Evolutionary conservation across 2,888 invertebrate species (phyloP), one percentile per base, ranked within the genome.

Genomic region (Megalurothrips usitatus): DNA sequence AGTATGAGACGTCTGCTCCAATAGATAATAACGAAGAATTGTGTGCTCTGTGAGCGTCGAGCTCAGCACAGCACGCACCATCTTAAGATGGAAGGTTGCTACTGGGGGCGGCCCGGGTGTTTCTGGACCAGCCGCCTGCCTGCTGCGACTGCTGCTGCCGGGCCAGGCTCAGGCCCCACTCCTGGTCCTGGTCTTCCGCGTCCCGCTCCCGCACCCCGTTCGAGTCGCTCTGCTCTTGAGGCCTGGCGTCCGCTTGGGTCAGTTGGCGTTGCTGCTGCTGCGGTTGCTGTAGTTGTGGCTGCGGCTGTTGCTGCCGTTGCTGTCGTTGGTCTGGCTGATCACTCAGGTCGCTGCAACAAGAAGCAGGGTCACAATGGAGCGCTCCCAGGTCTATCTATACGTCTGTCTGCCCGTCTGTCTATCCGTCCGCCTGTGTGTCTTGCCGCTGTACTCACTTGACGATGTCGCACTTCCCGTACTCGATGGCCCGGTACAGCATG

Each of bases 401-500:
- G 49, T 49, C n/a, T n/a, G n/a, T n/a, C n/a, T n/a, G n/a, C n/a
- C n/a, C n/a, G 49, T 49, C 14, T 49, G 49, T 49, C 14, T 14
- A 49, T 14, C 14, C 49, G 10, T 49, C 49, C 14, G 14, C 9
- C 49, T 9, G 49, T 11, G 49, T 49, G 49, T 14, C 10, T 49
- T 49, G 49, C 14, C 52, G 52, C 52, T 52, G 52, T 4, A 11
- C 68, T 26, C 23, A 75, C 68, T 26, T 75, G 23, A 26, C 23
- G 23, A 75, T 23, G 68, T 75, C 68, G 68, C 68, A 75, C 26
- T 75, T 75, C 23, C 68, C 68, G 68, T 75, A 75, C 68, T 75
- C 68, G 68, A 75, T 75, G 68, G 68, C 68, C 68, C 26, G 9
- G 68, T 75, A 75, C 6, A 75, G 68, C 23, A 75, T 23, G 23